A percentile compares a stretch with the other conserved stretches of the same genome.
Evolutionary conservation across 2,888 invertebrate species (phyloP).

Genomic region (Orthonevra nobilis): DNA sequence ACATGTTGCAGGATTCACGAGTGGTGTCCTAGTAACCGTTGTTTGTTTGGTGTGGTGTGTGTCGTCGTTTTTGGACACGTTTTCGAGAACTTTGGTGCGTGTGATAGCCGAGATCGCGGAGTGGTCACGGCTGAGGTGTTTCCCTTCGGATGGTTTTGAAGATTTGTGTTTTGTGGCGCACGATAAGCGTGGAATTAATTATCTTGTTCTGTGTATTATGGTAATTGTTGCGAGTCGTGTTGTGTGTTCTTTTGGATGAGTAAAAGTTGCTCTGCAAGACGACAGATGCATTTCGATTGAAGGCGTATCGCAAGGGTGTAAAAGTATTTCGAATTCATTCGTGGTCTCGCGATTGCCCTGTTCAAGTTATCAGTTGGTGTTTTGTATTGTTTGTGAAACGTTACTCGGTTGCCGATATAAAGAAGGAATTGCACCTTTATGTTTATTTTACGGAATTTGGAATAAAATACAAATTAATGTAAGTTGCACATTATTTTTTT

Average conservation of each 20-base stretch:
- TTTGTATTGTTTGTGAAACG: slow-evolving; percentile 11
- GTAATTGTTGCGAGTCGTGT: slow-evolving; percentile 10
- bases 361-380: slow-evolving; percentile 1
- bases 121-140: slow-evolving; percentile 41
- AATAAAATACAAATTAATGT: too few relatives aligned
- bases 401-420: neutral
- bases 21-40: slow-evolving; percentile 1
- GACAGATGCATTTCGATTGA: slow-evolving; percentile 41
- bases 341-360: slow-evolving; percentile 5
- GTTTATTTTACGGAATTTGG: too few relatives aligned
- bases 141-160: slow-evolving; percentile 5
- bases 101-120: neutral
- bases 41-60: too few relatives aligned
- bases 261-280: slow-evolving; percentile 12
- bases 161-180: slow-evolving; percentile 25
- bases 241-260: slow-evolving; percentile 27
- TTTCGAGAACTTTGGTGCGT: neutral
- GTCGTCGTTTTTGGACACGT: neutral
- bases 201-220: slow-evolving; percentile 7
- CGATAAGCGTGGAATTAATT: slow-evolving; percentile 61
- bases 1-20: neutral
- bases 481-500: too few relatives aligned
- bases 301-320: slow-evolving; percentile 11
- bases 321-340: slow-evolving; percentile 1
- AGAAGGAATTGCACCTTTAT: neutral